A percentile compares a stretch with the other conserved stretches of the same genome.
These are phyloP conservation scores for Empis stercorea DNA, from an alignment of 2,888 invertebrate genomes.

Conservation along the genomic window DNA sequence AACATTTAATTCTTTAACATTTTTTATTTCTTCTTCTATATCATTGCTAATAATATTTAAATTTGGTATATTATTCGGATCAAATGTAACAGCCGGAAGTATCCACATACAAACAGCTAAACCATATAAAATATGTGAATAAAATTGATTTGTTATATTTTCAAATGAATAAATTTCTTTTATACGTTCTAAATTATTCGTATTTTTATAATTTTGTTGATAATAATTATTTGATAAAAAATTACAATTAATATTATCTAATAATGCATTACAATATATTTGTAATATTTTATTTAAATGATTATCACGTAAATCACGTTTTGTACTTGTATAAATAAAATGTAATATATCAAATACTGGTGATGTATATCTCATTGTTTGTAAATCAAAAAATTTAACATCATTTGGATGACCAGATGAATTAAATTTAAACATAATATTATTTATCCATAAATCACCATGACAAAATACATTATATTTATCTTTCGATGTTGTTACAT, in stretches of 20 bases:
- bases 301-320: constrained; percentile 23
- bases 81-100: constrained; percentile 32
- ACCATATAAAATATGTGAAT: constrained; percentile 27
- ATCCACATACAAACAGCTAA: constrained; percentile 31
- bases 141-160: constrained; percentile 26
- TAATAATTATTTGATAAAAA: constrained; percentile 2
- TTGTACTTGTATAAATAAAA: constrained; percentile 33
- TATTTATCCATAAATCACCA: constrained; percentile 34
- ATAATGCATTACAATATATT: constrained; percentile 23
- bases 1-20: constrained; percentile 25
- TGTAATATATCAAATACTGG: constrained; percentile 32
- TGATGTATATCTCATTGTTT: constrained; percentile 30
- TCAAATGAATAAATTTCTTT: constrained; percentile 22
- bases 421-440: constrained; percentile 27
- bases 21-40: constrained; percentile 13
- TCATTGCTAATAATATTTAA: constrained; percentile 9
- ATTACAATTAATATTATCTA: constrained; percentile 17
- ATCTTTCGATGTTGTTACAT: constrained; percentile 18
- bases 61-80: constrained; percentile 29
- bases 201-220: constrained; percentile 13
- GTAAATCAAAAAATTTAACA: constrained; percentile 31
- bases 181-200: constrained; percentile 15
- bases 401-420: constrained; percentile 8
- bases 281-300: constrained; percentile 24
- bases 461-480: constrained; percentile 29